These are phyloP conservation scores for Spheniscus mendiculus DNA, from an alignment of 2,113 vertebrate genomes.

Conservation along the genomic window DNA sequence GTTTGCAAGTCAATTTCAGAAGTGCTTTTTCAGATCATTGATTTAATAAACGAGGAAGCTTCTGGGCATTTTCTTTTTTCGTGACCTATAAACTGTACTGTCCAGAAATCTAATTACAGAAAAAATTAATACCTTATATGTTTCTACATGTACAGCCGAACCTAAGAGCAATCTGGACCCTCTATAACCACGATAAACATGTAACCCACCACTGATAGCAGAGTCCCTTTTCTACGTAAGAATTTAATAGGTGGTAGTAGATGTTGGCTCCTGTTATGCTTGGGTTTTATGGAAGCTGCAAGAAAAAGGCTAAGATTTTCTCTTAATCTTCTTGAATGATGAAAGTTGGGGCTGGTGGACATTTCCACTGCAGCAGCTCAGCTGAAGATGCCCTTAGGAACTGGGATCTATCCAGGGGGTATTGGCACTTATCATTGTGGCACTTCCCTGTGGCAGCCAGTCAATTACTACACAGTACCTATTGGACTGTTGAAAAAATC, in stretches of 20 bases:
- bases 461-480: background rate
- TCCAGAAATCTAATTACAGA: background rate
- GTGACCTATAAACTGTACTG: background rate
- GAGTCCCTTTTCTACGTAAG: background rate
- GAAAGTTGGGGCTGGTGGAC: background rate
- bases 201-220: background rate
- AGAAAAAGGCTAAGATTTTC: background rate
- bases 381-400: background rate
- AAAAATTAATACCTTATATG: background rate
- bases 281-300: background rate
- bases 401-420: background rate
- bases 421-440: background rate
- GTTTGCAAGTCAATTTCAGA: background rate
- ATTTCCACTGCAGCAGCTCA: background rate
- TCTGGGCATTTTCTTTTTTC: background rate
- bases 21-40: background rate
- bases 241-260: background rate
- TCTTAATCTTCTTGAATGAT: background rate
- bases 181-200: background rate
- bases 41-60: background rate
- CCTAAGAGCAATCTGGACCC: background rate
- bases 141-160: background rate
- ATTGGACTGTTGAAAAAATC: background rate
- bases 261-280: background rate
- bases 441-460: background rate